Percentiles rank a stretch among this genome's conserved stretches.
Conservation (phyloP, 2,888 invertebrate species). For the Spialia ferax region DNA sequence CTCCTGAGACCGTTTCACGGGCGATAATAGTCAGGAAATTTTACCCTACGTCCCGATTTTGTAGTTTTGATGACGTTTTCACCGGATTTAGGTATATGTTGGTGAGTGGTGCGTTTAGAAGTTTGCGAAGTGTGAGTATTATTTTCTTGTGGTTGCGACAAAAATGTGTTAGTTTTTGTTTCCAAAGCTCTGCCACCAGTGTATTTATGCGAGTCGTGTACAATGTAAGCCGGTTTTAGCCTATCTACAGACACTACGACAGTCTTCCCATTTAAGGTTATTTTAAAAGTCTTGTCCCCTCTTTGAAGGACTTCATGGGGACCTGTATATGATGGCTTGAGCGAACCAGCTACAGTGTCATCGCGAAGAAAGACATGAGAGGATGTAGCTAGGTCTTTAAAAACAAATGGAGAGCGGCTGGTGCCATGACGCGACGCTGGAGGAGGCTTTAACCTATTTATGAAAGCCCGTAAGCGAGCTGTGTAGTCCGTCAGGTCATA, state of each 20-base stretch:
- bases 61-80: not conserved
- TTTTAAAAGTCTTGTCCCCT: conserved; percentile 46
- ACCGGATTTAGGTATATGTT: not conserved
- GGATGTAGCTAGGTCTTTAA: not conserved
- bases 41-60: conserved; percentile 9
- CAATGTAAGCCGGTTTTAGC: conserved; percentile 48
- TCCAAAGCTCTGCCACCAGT: not conserved
- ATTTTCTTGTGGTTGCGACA: not conserved
- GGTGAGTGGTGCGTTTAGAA: not conserved
- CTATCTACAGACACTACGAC: conserved; percentile 48
- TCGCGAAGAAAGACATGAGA: conserved; percentile 50
- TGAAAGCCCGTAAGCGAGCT: not conserved
- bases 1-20: conserved; percentile 25
- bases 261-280: conserved; percentile 45
- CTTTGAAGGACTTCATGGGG: conserved; percentile 48
- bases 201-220: not conserved
- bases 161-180: not conserved
- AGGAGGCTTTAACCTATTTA: not conserved
- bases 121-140: not conserved
- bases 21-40: conserved; percentile 19
- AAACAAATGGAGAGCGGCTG: not conserved
- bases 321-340: conserved; percentile 51
- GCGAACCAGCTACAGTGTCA: conserved; percentile 45
- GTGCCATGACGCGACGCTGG: not conserved
- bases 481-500: not conserved